phyloP scores from a whole-genome alignment of 2,797 vertebrate species.

The Phrynocephalus forsythii region DNA sequence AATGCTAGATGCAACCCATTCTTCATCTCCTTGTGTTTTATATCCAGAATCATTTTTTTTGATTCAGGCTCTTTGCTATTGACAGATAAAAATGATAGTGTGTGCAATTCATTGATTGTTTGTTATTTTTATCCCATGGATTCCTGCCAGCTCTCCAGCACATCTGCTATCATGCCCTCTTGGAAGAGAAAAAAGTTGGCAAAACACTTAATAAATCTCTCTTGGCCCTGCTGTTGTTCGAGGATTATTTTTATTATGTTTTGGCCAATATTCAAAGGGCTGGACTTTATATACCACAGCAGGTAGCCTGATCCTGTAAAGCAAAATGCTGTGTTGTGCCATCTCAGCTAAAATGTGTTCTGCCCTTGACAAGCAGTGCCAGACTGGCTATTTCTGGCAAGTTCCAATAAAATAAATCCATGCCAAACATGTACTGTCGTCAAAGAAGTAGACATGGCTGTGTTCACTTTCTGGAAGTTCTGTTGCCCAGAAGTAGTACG shows the following conservation, averaged over 20 bases:
- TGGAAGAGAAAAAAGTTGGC: background rate
- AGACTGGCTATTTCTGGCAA: background rate
- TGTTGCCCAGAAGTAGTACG: background rate
- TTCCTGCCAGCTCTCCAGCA: background rate
- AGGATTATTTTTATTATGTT: conserved; percentile 8
- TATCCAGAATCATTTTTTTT: background rate
- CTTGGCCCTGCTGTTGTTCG: background rate
- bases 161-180: conserved; percentile 7
- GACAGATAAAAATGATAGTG: background rate
- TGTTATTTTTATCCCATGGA: conserved; percentile 16
- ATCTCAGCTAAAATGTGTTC: background rate
- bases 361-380: background rate
- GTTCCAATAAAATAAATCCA: background rate
- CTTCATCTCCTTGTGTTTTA: background rate
- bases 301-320: conserved; percentile 14
- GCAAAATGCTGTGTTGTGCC: background rate
- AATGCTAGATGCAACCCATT: background rate
- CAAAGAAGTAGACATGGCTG: background rate
- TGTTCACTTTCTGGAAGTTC: background rate
- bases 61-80: background rate
- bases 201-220: conserved; percentile 1
- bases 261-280: background rate
- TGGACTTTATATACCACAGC: conserved; percentile 3
- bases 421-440: background rate
- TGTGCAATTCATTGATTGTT: background rate